Percentiles rank a stretch among this genome's conserved stretches.
phyloP scores from a whole-genome alignment of 2,888 invertebrate species.

The Acanthococcus lagerstroemiae region DNA sequence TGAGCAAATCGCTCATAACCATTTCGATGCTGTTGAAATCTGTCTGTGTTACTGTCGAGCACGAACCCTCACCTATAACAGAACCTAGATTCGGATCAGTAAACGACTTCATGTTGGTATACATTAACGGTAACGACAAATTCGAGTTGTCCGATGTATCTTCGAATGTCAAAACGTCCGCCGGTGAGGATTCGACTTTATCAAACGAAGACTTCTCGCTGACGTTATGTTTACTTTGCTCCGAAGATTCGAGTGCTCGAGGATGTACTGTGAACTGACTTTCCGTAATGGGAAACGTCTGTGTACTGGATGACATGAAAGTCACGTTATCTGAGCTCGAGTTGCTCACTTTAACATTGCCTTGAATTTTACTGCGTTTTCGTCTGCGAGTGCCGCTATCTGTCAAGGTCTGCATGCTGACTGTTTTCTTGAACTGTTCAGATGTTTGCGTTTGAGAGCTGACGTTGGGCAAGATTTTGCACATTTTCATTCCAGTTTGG shows the following conservation, averaged over 20 bases:
- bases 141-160: not conserved
- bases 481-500: slow-evolving; percentile 25
- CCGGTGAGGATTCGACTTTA: not conserved
- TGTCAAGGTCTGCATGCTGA: slow-evolving; percentile 22
- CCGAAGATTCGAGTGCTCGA: too few relatives aligned
- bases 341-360: not conserved
- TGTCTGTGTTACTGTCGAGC: slow-evolving; percentile 19
- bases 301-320: slow-evolving; percentile 20
- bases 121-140: not conserved
- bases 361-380: slow-evolving; percentile 1
- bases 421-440: slow-evolving; percentile 2
- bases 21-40: slow-evolving; percentile 11
- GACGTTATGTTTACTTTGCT: not conserved
- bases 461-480: slow-evolving; percentile 20
- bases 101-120: not conserved
- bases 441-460: not conserved
- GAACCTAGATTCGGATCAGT: slow-evolving; percentile 5
- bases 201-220: too few relatives aligned
- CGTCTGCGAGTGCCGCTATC: not conserved
- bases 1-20: not conserved
- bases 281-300: slow-evolving; percentile 19
- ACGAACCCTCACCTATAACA: not conserved
- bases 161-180: not conserved
- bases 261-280: too few relatives aligned
- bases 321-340: not conserved